Evolutionary conservation across 2,113 vertebrate genomes (phyloP), one percentile per base, ranked within the genome.

Genomic region (Hippolais icterina): DNA sequence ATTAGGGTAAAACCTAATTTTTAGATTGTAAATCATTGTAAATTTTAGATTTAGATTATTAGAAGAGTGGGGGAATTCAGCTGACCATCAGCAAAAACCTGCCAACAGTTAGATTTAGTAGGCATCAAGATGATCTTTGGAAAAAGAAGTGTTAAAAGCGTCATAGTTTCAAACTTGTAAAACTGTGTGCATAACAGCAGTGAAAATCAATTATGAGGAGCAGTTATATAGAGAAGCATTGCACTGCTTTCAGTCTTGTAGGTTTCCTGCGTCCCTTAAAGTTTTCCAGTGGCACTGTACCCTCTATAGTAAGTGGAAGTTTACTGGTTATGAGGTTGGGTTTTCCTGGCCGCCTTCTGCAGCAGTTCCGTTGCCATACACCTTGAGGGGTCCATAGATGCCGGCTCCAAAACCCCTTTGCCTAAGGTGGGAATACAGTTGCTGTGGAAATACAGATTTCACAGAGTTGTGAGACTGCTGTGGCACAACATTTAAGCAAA

Each of bases 401-500:
- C 42, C 4, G 5, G 46, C 69, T 69, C 56, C 15, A 44, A 66
- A 70, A 46, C 2, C 13, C 7, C 23, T 81, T 65, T 69, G n/a
- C 69, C 41, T 31, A 8, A 47, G 57, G 52, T 63, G 44, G 27
- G 13, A 85, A 29, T 46, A 7, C 27, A 23, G 12, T 13, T 64
- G 60, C 57, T 5, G 33, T 33, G 59, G 33, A 65, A 59, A 24
- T 46, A 16, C 1, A 6, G 9, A 42, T 83, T 84, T 71, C 2
- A 2, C 1, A 3, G 28, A 50, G 23, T 52, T 85, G 1, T 1
- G 6, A 8, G 8, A 6, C 46, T 31, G 24, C 44, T n/a, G 24
- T 6, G 23, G 11, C 46, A 65, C 44, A 52, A 9, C 22, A 11
- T 63, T 59, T 49, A 66, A 77, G 39, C 46, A 6, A n/a, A 6